Percentiles rank a stretch among this genome's conserved stretches.
Evolutionary conservation across 2,113 vertebrate species (phyloP).

Genomic region (Eclectus roratus): DNA sequence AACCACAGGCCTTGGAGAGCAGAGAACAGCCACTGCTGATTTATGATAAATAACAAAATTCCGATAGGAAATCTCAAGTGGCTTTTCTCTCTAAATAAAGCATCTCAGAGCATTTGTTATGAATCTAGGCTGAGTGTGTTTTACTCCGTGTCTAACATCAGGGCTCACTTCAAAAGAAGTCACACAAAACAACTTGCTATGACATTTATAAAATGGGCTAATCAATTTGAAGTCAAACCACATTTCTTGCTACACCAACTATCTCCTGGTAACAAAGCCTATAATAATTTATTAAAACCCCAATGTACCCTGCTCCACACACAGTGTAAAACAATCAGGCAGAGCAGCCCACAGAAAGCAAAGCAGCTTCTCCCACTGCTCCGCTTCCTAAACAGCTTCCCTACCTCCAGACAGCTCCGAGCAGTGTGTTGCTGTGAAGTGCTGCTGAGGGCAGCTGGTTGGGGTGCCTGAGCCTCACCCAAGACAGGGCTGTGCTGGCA

Average conservation of each 20-base stretch:
- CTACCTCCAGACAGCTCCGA: conserved; percentile 32
- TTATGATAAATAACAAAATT: conserved; percentile 77
- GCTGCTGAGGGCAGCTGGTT: background rate
- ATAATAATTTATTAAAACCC: conserved; percentile 79
- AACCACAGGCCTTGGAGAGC: conserved; percentile 62
- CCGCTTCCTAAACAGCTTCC: conserved; percentile 40
- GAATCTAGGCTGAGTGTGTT: conserved; percentile 70
- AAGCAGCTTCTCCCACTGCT: conserved; percentile 11
- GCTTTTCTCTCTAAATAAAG: conserved; percentile 77
- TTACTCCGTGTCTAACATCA: conserved; percentile 70
- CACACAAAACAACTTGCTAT: conserved; percentile 72
- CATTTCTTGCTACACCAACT: conserved; percentile 75
- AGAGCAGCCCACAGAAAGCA: conserved; percentile 27
- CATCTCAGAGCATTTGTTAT: conserved; percentile 73
- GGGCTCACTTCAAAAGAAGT: conserved; percentile 73
- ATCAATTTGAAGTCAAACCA: conserved; percentile 79
- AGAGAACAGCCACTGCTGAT: conserved; percentile 64
- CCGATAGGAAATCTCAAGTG: conserved; percentile 77
- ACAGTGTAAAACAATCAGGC: conserved; percentile 40
- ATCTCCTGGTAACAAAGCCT: conserved; percentile 73
- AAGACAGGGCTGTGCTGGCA: conserved; percentile 15
- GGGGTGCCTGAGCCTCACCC: background rate
- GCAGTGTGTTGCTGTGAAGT: background rate
- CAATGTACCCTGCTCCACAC: conserved; percentile 55
- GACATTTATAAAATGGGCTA: conserved; percentile 79